Base-by-base conservation (phyloP, 2,113 vertebrate genomes). In the Rhinogobius similis region DNA sequence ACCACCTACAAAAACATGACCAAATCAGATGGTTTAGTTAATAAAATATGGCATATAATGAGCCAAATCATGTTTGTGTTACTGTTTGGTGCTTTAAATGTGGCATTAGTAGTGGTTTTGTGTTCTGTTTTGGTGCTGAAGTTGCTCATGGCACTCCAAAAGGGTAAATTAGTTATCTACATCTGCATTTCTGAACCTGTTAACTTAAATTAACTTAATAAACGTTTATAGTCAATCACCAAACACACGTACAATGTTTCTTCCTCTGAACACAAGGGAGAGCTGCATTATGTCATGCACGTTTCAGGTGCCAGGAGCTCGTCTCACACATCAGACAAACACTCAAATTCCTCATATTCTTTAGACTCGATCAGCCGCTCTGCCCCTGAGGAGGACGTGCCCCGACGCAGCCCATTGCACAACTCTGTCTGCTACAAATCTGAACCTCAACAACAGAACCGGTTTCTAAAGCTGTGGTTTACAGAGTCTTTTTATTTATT, bases 301-400 rank as follows among this genome's bases (percentile, higher is more conserved):
- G 29, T 61, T n/a, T 36, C 58, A 61, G 58, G 58, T 36, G 29
- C 38, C 58, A 61, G 32, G 58, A 20, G 29, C 29, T 38, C 29
- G 3, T 11, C 20, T n/a, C 58, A 36, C 18, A 61, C 18, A n/a
- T 38, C 29, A 5, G 29, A 18, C 20, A 4, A 8, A n/a, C 18
- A 21, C 29, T 21, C 10, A 61, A 61, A 61, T 61, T 61, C 58
- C 58, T 38, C 41, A 62, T 6, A 64, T 50, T n/a, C 24, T 43
- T 26, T 29, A 41, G 29, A 69, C 62, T 52, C 4, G 9, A 52
- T 67, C 3, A 7, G n/a, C 38, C 12, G 73, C 29, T 66, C 11
- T 41, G 21, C 11, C 62, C 38, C 53, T 53, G 61, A 64, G 20
- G 72, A 44, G 78, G 39, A 84, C 88, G 63, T 27, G 87, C 27